Conservation (phyloP, 2,797 vertebrate species). For the Channallabes apus region DNA sequence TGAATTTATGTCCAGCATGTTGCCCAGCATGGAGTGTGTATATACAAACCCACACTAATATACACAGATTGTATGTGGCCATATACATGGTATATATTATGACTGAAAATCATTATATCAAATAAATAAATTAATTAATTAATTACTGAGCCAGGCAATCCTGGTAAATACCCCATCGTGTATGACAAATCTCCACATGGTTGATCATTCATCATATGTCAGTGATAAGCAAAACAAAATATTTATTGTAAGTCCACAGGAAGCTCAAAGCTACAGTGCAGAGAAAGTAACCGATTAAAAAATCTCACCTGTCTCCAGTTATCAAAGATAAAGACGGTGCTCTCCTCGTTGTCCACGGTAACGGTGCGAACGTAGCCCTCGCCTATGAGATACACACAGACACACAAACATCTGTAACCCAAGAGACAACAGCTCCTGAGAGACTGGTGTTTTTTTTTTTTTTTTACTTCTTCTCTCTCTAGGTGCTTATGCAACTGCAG, state of each 20-base stretch:
- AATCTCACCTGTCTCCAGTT: conserved; percentile 88
- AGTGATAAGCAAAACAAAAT: not conserved
- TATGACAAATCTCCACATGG: not conserved
- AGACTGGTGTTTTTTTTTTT: conserved; percentile 19
- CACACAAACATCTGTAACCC: conserved; percentile 13
- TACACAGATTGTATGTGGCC: no score
- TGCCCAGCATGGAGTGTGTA: not conserved
- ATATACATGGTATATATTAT: no score
- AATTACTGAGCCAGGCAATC: not conserved
- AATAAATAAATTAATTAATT: no score
- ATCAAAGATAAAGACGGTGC: conserved; percentile 85
- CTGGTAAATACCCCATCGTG: not conserved
- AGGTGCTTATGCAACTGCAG: conserved; percentile 29
- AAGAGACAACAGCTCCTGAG: conserved; percentile 23
- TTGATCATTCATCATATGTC: no score
- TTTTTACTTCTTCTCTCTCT: conserved; percentile 1
- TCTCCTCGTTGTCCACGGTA: conserved; percentile 85
- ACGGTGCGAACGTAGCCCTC: conserved; percentile 82
- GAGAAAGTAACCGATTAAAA: not conserved
- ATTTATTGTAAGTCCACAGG: not conserved
- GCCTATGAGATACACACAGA: conserved; percentile 69
- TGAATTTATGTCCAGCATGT: not conserved
- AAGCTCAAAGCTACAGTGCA: not conserved
- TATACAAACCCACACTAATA: no score
- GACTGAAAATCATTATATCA: no score